Base-by-base conservation (phyloP, 1,140 invertebrate genomes). In the Latrodectus geometricus region DNA sequence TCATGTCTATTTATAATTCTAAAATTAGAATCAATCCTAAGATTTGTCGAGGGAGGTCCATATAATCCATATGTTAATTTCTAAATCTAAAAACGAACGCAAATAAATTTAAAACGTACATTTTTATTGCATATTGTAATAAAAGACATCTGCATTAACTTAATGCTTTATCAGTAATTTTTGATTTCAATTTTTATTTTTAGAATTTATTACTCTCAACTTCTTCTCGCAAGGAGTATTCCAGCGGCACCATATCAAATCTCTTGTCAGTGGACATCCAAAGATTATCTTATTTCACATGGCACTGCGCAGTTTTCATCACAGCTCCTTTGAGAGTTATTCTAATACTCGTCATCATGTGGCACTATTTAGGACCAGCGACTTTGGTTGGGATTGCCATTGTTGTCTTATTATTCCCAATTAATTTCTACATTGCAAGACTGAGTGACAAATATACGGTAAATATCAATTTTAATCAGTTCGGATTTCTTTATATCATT, bases 221-320 rank as follows among this genome's bases (percentile, higher is more conserved):
- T n/a, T 90, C 90, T 20, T 88, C 91, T 17, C 88, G 88, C 54
- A 89, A 90, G 87, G 89, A 91, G 15, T 95, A 95, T 8, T 97
- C 96, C 0, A 95, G 97, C 35, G 97, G 97, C 79, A 96, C 97
- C 93, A 95, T 96, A 89, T 96, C 98, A 1, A 98, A 98, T 91
- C 91, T 98, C 72, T 98, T 98, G 96, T 95, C 97, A 0, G 96
- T 97, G 0, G 96, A 97, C 91, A 93, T 94, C 4, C 94, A 95
- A 89, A 92, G 96, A 21, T 96, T 98, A 89, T 94, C 97, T 93
- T 96, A 97, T 90, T 91, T 97, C 35, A 95, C 95, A 3, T 94
- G 95, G 0, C 98, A 97, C 90, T 92, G 99, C 84, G 98, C 98
- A 91, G 97, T 97, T 95, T 94, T 99, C 88, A 99, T 97, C 97